Evolutionary conservation across 1,140 invertebrate species (phyloP).

Genomic region (Portunus trituberculatus): DNA sequence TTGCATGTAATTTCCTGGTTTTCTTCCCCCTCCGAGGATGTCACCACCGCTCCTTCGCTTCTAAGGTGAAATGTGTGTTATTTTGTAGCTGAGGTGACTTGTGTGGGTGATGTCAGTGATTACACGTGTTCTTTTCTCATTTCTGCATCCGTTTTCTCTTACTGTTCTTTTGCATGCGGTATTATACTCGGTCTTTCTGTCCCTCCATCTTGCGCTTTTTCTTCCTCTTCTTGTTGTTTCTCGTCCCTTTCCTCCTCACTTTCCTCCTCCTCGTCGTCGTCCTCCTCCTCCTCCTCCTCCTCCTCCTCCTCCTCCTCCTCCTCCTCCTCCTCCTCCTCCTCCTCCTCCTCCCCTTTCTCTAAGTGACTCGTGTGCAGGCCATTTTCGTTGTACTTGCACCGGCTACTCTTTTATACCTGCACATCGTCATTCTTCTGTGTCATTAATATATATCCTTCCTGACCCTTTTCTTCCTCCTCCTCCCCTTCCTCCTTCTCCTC

Average conservation of each 20-base stretch:
- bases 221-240: not conserved
- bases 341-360: not conserved
- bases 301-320: not conserved
- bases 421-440: not conserved
- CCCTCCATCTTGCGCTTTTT: too few species aligned
- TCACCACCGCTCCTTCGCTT: not conserved
- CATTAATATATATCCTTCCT: constrained; percentile 10
- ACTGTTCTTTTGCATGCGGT: too few species aligned
- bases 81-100: not conserved
- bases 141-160: too few species aligned
- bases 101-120: not conserved
- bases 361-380: constrained; percentile 5
- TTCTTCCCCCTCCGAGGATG: not conserved
- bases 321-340: not conserved
- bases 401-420: not conserved
- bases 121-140: not conserved
- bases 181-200: too few species aligned
- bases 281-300: not conserved
- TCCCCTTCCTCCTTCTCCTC: not conserved
- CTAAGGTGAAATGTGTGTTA: not conserved
- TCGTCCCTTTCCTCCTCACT: too few species aligned
- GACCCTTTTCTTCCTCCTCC: not conserved
- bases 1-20: not conserved
- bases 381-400: not conserved
- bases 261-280: not conserved